Base-by-base conservation (phyloP, 2,797 vertebrate genomes). In the Manis javanica region DNA sequence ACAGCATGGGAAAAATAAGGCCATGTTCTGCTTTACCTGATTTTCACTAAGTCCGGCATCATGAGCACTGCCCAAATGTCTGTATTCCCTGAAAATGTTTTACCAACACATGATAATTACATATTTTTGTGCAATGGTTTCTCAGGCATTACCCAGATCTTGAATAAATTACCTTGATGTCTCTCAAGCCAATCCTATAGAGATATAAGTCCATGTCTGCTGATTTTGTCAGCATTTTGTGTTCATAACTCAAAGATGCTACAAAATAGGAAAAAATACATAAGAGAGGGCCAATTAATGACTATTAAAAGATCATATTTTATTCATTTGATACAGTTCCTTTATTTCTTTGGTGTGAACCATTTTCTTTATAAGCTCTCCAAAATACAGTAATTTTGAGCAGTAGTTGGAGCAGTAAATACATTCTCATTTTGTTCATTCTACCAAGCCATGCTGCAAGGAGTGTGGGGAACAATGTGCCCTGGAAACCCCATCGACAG, bases 291-390 rank as follows among this genome's bases (percentile, higher is more conserved):
- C 49, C 5, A 72, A 34, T 75, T 57, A 16, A 11, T 72, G 66
- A 51, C 64, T 2, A 29, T 74, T 37, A 37, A 53, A 95, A 61
- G 2, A 69, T 49, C 19, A 9, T 66, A 71, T 68, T 87, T 75
- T 59, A 53, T 83, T 34, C 42, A 57, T 87, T 64, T 72, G 78
- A n/a, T 59, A 85, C 13, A 74, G n/a, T 59, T 85, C 4, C 2
- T 90, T 89, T 72, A 5, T 61, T 85, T 95, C 75, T 87, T 31
- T 78, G 18, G n/a, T 71, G 15, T 86, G 68, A 95, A 13, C 19
- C 3, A 5, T 24, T 86, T 87, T 88, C 34, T 84, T 82, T 19
- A 42, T 29, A 90, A 68, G 29, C 11, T 88, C 49, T 93, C 9
- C 21, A 64, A 84, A 53, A 55, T 68, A 37, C 5, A 63, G 49